A percentile compares a stretch with the other conserved stretches of the same genome.
These are phyloP conservation scores for Neelides sp. DNA, from an alignment of 1,140 invertebrate species.

Conservation along the genomic window DNA sequence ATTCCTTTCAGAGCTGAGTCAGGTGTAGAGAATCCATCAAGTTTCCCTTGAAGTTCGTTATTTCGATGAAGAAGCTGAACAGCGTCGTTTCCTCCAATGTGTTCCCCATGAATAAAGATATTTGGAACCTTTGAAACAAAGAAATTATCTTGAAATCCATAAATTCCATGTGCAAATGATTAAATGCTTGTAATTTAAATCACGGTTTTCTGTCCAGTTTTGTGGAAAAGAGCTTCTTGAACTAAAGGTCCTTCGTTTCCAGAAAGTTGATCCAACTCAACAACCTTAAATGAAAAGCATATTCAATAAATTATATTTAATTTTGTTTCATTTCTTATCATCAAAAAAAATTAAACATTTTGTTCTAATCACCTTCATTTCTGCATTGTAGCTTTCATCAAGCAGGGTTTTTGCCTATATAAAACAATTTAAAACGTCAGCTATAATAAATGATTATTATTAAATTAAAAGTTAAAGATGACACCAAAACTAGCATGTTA, in stretches of 20 bases:
- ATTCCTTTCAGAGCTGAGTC: too few relatives aligned
- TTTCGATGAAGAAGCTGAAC: constrained; percentile 35
- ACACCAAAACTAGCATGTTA: too few relatives aligned
- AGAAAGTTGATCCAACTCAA: neutral
- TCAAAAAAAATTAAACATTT: neutral
- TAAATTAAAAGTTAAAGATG: too few relatives aligned
- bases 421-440: constrained; percentile 4
- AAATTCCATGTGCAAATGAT: neutral
- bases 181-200: neutral
- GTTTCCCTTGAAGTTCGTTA: constrained; percentile 35
- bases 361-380: neutral
- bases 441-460: too few relatives aligned
- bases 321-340: constrained; percentile 10
- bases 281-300: neutral
- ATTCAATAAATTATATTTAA: neutral
- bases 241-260: constrained; percentile 6
- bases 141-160: constrained; percentile 1
- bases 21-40: too few relatives aligned
- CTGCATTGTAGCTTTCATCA: constrained; percentile 6
- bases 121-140: constrained; percentile 41
- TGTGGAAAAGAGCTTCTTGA: constrained; percentile 8
- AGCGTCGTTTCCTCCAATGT: constrained; percentile 40
- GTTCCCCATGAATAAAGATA: constrained; percentile 46
- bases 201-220: constrained; percentile 6
- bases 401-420: neutral